These are phyloP conservation scores for Sinodicranocentrus sp. DNA, from an alignment of 2,888 invertebrate genomes.

Conservation along the genomic window DNA sequence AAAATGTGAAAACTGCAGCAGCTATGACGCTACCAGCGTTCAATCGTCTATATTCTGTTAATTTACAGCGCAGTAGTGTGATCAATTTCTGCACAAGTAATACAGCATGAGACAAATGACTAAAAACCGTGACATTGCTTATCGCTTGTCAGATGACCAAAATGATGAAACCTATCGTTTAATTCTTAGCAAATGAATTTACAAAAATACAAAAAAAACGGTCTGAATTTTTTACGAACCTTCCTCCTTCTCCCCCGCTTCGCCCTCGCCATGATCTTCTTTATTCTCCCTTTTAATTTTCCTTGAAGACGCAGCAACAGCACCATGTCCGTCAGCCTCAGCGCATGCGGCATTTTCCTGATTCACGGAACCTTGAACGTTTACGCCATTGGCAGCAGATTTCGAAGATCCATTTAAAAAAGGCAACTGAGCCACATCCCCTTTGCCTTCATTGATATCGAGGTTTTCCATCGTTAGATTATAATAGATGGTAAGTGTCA, in stretches of 20 bases:
- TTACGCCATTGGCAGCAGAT: slow-evolving; percentile 22
- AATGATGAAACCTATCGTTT: background rate
- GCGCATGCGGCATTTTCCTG: background rate
- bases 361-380: background rate
- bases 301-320: background rate
- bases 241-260: slow-evolving; percentile 26
- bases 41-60: too few relatives aligned
- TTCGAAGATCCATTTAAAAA: slow-evolving; percentile 37
- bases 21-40: too few relatives aligned
- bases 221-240: slow-evolving; percentile 9
- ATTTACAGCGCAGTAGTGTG: too few relatives aligned
- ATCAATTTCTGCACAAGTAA: too few relatives aligned
- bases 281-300: slow-evolving; percentile 23
- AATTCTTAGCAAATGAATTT: background rate
- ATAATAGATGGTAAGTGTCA: background rate
- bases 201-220: background rate
- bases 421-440: too few relatives aligned
- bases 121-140: too few relatives aligned
- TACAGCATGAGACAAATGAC: too few relatives aligned
- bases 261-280: slow-evolving; percentile 14
- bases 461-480: slow-evolving; percentile 31
- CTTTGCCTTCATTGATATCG: slow-evolving; percentile 44
- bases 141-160: background rate
- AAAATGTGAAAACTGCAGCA: too few relatives aligned
- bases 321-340: background rate